Conservation (phyloP, 2,113 vertebrate species). For the Prochilodus magdalenae region DNA sequence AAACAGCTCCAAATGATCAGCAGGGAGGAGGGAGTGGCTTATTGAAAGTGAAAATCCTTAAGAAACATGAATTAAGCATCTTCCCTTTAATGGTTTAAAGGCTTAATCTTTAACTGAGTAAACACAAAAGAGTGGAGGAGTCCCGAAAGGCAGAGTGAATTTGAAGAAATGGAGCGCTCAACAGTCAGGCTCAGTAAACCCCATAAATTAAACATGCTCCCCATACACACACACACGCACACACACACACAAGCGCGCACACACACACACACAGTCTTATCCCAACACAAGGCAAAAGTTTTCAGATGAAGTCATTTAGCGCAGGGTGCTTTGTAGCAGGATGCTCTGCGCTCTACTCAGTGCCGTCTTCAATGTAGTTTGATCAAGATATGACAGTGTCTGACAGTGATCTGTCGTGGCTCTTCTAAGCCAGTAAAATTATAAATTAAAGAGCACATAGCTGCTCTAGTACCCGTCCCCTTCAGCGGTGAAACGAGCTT, state of each 20-base stretch:
- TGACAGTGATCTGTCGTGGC: neutral
- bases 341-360: neutral
- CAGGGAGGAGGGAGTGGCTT: conserved; percentile 47
- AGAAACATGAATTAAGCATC: conserved; percentile 49
- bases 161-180: conserved; percentile 61
- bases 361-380: neutral
- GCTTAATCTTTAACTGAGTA: conserved; percentile 61
- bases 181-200: conserved; percentile 60
- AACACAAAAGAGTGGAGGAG: conserved; percentile 55
- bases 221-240: neutral
- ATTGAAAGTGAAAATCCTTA: conserved; percentile 54
- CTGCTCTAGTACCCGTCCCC: no score
- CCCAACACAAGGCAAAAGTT: neutral
- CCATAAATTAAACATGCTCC: conserved; percentile 68
- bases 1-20: conserved; percentile 61
- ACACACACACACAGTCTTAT: neutral
- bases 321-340: neutral
- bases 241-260: neutral
- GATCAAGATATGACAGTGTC: neutral
- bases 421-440: neutral
- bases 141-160: conserved; percentile 49
- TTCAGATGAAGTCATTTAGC: conserved; percentile 5
- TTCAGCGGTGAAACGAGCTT: no score
- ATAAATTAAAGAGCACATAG: no score
- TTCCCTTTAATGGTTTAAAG: conserved; percentile 50